Percentiles rank a stretch among this genome's conserved stretches.
These are phyloP conservation scores for Percopsis omiscomaycus DNA, from an alignment of 2,797 vertebrate species.

Conservation along the genomic window DNA sequence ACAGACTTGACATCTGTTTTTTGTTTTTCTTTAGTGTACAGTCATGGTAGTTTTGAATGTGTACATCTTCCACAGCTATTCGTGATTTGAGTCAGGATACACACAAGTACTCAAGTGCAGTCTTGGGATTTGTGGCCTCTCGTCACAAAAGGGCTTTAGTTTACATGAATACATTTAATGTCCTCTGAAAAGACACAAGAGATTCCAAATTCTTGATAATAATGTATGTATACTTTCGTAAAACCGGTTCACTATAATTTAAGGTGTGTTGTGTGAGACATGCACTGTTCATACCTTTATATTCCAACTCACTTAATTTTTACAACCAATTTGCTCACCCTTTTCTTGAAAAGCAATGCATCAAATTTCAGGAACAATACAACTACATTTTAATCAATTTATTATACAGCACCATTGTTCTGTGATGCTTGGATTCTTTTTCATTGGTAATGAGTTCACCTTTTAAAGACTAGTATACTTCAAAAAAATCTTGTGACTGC, in stretches of 20 bases:
- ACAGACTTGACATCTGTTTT: conserved; percentile 34
- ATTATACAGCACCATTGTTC: too few relatives aligned
- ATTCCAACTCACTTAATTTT: not conserved
- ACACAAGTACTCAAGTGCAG: conserved; percentile 42
- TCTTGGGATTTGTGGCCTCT: conserved; percentile 57
- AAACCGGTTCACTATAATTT: conserved; percentile 29
- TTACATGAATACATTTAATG: conserved; percentile 62
- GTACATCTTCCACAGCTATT: conserved; percentile 43
- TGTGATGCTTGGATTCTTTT: too few relatives aligned
- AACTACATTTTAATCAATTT: too few relatives aligned
- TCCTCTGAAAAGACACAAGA: conserved; percentile 40
- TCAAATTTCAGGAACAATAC: too few relatives aligned
- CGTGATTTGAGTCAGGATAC: conserved; percentile 37
- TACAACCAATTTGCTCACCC: not conserved
- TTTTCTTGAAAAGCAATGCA: not conserved
- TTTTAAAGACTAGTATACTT: too few relatives aligned
- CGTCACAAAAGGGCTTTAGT: conserved; percentile 71
- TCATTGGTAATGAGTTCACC: too few relatives aligned
- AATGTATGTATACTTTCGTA: conserved; percentile 44
- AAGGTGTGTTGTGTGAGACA: not conserved
- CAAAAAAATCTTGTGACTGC: too few relatives aligned
- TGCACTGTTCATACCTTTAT: not conserved
- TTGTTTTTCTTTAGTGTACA: conserved; percentile 35
- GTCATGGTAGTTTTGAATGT: conserved; percentile 46
- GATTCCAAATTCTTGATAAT: conserved; percentile 48